A percentile compares a stretch with the other conserved stretches of the same genome.
These are phyloP conservation scores for Eustalomyia histrio DNA, from an alignment of 2,888 invertebrate genomes.

Conservation along the genomic window DNA sequence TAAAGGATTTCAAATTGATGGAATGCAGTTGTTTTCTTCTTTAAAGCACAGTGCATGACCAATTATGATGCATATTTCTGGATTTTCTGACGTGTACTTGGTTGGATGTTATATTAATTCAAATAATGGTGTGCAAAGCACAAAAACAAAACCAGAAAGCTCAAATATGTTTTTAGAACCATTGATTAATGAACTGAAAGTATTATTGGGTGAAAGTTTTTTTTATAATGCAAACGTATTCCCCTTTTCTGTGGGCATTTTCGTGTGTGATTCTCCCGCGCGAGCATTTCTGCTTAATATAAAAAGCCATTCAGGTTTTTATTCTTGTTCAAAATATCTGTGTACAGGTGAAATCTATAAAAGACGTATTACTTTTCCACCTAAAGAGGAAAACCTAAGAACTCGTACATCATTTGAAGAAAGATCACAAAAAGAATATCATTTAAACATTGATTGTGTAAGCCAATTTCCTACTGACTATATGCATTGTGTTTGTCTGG, in stretches of 20 bases:
- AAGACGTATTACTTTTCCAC: too few species aligned
- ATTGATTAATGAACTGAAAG: background rate
- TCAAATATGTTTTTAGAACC: too few species aligned
- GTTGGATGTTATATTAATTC: slow-evolving; percentile 24
- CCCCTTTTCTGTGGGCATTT: background rate
- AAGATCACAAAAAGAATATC: too few species aligned
- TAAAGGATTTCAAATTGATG: slow-evolving; percentile 3
- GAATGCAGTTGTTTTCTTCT: too few species aligned
- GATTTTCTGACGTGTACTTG: slow-evolving; percentile 18
- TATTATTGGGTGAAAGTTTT: slow-evolving; percentile 1
- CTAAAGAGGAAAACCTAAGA: too few species aligned
- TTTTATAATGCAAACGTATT: slow-evolving; percentile 3
- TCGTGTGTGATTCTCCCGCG: slow-evolving; percentile 14
- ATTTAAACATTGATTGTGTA: too few species aligned
- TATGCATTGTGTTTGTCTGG: too few species aligned
- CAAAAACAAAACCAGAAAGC: background rate
- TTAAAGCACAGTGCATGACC: slow-evolving; percentile 9
- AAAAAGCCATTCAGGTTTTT: too few species aligned
- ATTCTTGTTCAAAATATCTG: too few species aligned
- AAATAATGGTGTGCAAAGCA: background rate
- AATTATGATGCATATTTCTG: slow-evolving; percentile 19
- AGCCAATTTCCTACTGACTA: too few species aligned
- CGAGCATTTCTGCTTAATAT: slow-evolving; percentile 8
- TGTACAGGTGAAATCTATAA: too few species aligned
- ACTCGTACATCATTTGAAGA: too few species aligned